phyloP scores from a whole-genome alignment of 2,113 vertebrate genomes.

The Phrynosoma platyrhinos region DNA sequence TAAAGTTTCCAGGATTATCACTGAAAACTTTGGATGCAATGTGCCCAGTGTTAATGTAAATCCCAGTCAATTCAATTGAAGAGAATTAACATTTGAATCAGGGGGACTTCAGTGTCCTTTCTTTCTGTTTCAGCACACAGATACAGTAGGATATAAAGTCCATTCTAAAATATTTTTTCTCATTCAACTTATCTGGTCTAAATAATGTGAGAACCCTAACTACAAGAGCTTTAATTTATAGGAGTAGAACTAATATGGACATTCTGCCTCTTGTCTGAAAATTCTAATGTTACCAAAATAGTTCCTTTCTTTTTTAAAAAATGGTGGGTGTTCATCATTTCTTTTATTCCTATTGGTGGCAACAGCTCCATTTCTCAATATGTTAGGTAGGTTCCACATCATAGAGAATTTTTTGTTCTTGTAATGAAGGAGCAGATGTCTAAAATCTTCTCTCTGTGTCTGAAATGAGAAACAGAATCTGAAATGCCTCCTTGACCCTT shows the following conservation, averaged over 20 bases:
- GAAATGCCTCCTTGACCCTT: slow-evolving; percentile 43
- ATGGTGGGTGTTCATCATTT: neutral
- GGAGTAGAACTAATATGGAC: neutral
- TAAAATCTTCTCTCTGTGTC: slow-evolving; percentile 33
- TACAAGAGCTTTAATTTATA: neutral
- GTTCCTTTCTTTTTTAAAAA: neutral
- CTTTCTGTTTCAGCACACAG: neutral
- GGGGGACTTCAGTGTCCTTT: neutral
- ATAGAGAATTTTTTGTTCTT: slow-evolving; percentile 1
- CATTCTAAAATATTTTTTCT: neutral
- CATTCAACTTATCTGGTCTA: neutral
- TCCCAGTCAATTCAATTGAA: neutral
- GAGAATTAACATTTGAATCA: neutral
- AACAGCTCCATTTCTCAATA: slow-evolving; percentile 10
- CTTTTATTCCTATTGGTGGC: slow-evolving; percentile 19
- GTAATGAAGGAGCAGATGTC: slow-evolving; percentile 38
- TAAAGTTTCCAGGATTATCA: neutral
- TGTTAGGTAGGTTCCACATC: slow-evolving; percentile 9
- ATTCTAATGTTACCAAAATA: neutral
- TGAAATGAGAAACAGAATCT: slow-evolving; percentile 37
- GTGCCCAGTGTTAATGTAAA: neutral
- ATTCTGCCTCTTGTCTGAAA: neutral
- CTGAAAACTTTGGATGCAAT: neutral
- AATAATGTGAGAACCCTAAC: neutral
- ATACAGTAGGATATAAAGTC: neutral